Evolutionary conservation across 2,113 vertebrate genomes (phyloP), one percentile per base, ranked within the genome.

Genomic region (Grallaria varia): DNA sequence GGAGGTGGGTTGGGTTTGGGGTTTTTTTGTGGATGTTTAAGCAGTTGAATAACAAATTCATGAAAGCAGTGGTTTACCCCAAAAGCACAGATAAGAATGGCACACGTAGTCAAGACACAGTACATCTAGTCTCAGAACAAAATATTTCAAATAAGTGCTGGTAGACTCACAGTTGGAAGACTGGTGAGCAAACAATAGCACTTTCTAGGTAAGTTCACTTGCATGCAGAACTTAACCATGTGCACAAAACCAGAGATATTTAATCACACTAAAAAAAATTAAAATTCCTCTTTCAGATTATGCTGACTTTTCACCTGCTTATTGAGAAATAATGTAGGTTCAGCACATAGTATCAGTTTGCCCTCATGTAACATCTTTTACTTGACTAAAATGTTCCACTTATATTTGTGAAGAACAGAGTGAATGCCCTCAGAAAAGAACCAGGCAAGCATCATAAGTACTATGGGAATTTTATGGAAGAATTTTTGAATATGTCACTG

Each of bases 121-220:
- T 33, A 79, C 40, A 49, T 7, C 8, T 5, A 56, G 24, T 52
- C 31, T 66, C 68, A 66, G 59, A 95, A 79, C 47, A 83, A 87
- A 93, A 4, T 90, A 80, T 66, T 89, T 83, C 62, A 82, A 76
- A 42, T 49, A 82, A 89, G 60, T 23, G 21, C 25, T 74, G 10
- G 14, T 35, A 79, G 62, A 62, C 9, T 91, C 27, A 49, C 13
- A 55, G 56, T 11, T 66, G 31, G 28, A 81, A 82, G 50, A 80
- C 0, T 47, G 63, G 87, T 0, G 0, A 87, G 23, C 30, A 87
- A 83, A 83, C 28, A 60, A 31, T 0, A 53, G 21, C 28, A 42
- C n/a, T 87, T 85, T 58, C 37, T 28, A 67, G 39, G 6, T 45
- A 66, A 92, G 42, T 37, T 89, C 79, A 59, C 44, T 19, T 78